Evolutionary conservation across 2,888 invertebrate species (phyloP).

Genomic region (Scelioninae gen. 2): DNA sequence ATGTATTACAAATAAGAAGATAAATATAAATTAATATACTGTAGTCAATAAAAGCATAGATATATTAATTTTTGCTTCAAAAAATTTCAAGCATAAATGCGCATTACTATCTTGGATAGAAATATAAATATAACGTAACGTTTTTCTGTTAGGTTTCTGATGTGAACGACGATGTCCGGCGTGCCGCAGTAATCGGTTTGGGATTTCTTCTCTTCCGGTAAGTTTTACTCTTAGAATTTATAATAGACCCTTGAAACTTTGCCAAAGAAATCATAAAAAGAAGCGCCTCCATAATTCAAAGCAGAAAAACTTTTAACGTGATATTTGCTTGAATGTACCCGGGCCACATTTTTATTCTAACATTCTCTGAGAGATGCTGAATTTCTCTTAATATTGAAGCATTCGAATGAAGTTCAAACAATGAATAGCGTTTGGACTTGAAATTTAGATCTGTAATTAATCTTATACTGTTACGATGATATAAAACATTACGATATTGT

Average conservation of each 20-base stretch:
- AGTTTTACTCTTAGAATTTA: slow-evolving; percentile 64
- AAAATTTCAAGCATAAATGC: not conserved
- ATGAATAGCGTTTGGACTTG: not conserved
- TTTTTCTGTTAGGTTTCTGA: slow-evolving; percentile 84
- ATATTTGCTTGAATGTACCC: slow-evolving; percentile 1
- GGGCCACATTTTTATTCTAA: slow-evolving; percentile 1
- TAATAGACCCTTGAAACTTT: slow-evolving; percentile 20
- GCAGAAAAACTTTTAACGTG: slow-evolving; percentile 25
- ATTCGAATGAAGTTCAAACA: not conserved
- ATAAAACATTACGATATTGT: too few species aligned
- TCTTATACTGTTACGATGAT: too few species aligned
- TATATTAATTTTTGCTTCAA: not conserved
- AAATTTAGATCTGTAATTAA: slow-evolving; percentile 8
- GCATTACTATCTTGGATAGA: slow-evolving; percentile 2
- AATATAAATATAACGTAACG: slow-evolving; percentile 15
- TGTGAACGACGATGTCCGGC: slow-evolving; percentile 98
- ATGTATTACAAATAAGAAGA: too few species aligned
- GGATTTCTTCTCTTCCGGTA: slow-evolving; percentile 96
- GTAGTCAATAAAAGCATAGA: too few species aligned
- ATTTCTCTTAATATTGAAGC: slow-evolving; percentile 11
- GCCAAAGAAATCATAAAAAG: slow-evolving; percentile 28
- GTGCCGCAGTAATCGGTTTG: slow-evolving; percentile 98
- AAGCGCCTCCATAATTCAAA: slow-evolving; percentile 21
- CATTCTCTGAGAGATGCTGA: slow-evolving; percentile 3
- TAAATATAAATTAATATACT: too few species aligned